These are phyloP conservation scores for Cuculus canorus DNA, from an alignment of 2,797 vertebrate species.

Conservation along the genomic window DNA sequence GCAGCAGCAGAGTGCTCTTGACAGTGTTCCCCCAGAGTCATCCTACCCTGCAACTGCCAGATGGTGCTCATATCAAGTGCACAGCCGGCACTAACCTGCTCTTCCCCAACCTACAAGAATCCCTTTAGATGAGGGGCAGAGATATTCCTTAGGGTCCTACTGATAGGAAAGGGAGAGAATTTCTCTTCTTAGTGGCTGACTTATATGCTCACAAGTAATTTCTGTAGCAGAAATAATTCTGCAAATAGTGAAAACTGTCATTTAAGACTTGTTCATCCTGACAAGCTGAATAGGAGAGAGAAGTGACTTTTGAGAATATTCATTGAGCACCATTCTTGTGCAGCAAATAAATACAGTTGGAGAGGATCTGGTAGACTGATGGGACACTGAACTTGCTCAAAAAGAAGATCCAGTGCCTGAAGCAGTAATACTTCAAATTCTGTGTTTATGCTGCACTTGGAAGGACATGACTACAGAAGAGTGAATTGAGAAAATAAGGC, in stretches of 20 bases:
- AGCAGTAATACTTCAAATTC: background rate
- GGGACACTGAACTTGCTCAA: rapidly evolving
- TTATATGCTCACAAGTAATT: constrained; percentile 1
- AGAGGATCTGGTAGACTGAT: background rate
- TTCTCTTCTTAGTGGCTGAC: background rate
- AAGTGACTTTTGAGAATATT: background rate
- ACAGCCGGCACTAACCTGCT: background rate
- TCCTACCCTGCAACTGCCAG: constrained; percentile 28
- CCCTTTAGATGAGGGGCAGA: background rate
- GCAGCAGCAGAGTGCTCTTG: constrained; percentile 42
- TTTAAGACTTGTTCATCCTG: background rate
- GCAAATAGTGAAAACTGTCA: background rate
- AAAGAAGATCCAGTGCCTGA: background rate
- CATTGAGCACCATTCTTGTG: background rate
- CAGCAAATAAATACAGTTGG: background rate
- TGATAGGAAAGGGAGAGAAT: background rate
- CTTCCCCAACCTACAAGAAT: background rate
- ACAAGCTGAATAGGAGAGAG: background rate
- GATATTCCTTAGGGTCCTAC: background rate
- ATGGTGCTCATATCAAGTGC: constrained; percentile 48
- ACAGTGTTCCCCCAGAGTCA: constrained; percentile 61
- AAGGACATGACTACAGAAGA: background rate
- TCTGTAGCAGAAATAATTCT: background rate
- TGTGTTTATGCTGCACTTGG: background rate
- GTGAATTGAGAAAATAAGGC: background rate